Evolutionary conservation across 2,113 vertebrate genomes (phyloP), one percentile per base, ranked within the genome.

Genomic region (Oenanthe melanoleuca): DNA sequence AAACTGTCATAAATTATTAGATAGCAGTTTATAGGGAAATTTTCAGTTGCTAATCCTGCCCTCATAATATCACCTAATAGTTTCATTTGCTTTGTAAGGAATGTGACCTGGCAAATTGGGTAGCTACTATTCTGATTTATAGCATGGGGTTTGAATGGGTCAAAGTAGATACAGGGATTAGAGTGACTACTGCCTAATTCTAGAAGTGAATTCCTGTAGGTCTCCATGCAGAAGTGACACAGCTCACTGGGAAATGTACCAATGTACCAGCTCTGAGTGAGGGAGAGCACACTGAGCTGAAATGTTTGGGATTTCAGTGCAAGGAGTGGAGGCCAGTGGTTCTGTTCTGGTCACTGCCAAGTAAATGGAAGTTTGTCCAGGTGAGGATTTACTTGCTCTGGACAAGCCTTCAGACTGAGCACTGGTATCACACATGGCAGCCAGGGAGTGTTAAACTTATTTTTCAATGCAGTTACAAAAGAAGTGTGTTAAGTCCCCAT

Each of bases 21-120:
- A 64, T 89, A 89, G 70, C 34, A 79, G 52, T 70, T 89, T 86
- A 79, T 45, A 67, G 23, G 73, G 40, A 83, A 92, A 73, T 84
- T 49, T 86, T 87, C 81, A 59, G 91, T 96, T 96, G 93, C 91
- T 96, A 96, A 94, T 96, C 74, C 74, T 96, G 61, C 57, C 77
- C 34, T 60, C 33, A 14, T 84, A 83, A 77, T 67, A 67, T 86
- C 78, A 91, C 66, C 56, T 91, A 85, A 92, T 95, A 75, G 88
- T 85, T 95, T 93, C 47, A 86, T 92, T 96, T 97, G 70, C 66
- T 85, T 93, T 81, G 37, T 66, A 42, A 92, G 75, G 52, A 70
- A 90, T 92, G 88, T 83, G 84, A 85, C 50, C 53, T 81, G 34
- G 50, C 33, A 93, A 90, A 79, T 11, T 84, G 69, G 50, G 55